A percentile compares a stretch with the other conserved stretches of the same genome.
Conservation (phyloP, 2,797 vertebrate species). For the Anolis apletophallus region DNA sequence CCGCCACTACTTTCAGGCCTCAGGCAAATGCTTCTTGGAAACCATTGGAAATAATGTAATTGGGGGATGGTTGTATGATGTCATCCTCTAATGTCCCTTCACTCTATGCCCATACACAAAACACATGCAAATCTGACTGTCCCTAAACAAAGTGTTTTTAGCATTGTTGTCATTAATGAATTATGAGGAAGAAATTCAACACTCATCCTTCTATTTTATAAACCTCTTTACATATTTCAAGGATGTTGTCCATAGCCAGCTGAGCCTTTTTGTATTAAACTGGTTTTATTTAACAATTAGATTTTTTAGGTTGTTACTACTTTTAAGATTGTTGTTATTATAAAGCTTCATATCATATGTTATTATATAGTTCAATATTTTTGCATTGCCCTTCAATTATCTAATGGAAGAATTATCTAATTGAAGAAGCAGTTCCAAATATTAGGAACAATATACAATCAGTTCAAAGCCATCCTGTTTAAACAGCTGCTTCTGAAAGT, state of each 20-base stretch:
- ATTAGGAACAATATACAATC: background rate
- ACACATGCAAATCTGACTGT: background rate
- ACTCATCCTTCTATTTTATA: background rate
- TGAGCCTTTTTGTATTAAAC: background rate
- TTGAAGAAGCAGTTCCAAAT: background rate
- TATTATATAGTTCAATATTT: background rate
- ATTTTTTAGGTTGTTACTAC: too few species aligned
- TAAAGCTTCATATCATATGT: background rate
- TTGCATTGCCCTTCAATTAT: background rate
- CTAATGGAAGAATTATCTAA: background rate
- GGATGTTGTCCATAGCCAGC: background rate
- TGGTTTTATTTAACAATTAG: background rate
- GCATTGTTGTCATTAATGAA: background rate
- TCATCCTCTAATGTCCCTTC: constrained; percentile 1
- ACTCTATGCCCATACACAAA: background rate
- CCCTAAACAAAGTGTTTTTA: background rate
- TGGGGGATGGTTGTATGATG: constrained; percentile 15
- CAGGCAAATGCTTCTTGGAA: too few species aligned
- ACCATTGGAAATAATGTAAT: constrained; percentile 26
- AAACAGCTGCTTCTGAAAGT: background rate
- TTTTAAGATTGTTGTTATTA: background rate
- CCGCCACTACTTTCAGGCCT: too few species aligned
- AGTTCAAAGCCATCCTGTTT: background rate
- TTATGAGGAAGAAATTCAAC: background rate
- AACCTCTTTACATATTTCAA: background rate